A percentile compares a stretch with the other conserved stretches of the same genome.
phyloP scores from a whole-genome alignment of 2,888 invertebrate species.

The Acanthococcus lagerstroemiae region DNA sequence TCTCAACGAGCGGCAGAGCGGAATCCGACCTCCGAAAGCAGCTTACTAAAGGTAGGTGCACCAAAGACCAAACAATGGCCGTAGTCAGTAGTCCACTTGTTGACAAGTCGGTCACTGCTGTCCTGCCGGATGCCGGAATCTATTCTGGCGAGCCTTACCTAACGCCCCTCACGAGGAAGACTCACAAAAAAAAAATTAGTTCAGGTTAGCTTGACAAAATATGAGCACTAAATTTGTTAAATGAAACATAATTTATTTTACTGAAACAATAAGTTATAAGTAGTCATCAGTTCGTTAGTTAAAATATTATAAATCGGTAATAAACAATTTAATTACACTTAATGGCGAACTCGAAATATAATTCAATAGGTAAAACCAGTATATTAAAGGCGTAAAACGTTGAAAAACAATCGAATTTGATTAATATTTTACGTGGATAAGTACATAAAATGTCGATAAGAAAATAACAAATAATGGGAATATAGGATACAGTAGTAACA shows the following conservation, averaged over 20 bases:
- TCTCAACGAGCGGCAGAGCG: no score
- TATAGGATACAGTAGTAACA: not conserved
- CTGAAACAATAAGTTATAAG: conserved; percentile 29
- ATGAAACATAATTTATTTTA: conserved; percentile 29
- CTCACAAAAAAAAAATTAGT: no score
- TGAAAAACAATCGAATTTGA: conserved; percentile 15
- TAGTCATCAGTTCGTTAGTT: conserved; percentile 31
- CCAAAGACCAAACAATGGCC: no score
- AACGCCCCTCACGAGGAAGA: no score
- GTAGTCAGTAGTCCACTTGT: no score
- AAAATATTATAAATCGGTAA: conserved; percentile 29
- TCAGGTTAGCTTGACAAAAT: no score
- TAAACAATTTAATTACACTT: conserved; percentile 25
- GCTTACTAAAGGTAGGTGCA: no score
- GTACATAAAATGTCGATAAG: not conserved
- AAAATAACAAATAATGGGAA: conserved; percentile 1
- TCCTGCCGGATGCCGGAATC: no score
- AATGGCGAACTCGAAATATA: conserved; percentile 26
- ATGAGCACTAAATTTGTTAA: conserved; percentile 29
- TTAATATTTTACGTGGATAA: conserved; percentile 1
- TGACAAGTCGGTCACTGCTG: no score
- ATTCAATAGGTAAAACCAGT: conserved; percentile 15
- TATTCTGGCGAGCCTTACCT: no score
- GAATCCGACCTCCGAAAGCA: no score
- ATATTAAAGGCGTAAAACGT: conserved; percentile 10